phyloP scores from a whole-genome alignment of 2,797 vertebrate species.

The Pitangus sulphuratus region DNA sequence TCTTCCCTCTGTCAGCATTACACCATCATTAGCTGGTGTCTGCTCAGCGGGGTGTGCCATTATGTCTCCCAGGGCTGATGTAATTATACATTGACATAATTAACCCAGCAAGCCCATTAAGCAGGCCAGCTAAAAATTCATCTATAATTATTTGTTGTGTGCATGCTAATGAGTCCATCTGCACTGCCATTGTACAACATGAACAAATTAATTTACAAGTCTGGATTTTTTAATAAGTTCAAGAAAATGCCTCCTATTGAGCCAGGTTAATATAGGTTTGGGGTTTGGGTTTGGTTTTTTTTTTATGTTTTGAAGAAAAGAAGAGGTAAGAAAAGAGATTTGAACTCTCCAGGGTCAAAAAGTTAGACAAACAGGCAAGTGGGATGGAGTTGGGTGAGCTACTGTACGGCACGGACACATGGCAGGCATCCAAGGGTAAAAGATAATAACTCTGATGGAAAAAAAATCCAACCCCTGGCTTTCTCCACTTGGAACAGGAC shows the following conservation, averaged over 20 bases:
- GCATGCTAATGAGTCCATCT: constrained; percentile 99
- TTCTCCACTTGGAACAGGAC: neutral
- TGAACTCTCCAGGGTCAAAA: constrained; percentile 48
- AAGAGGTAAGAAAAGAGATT: neutral
- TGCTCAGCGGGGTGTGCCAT: constrained; percentile 92
- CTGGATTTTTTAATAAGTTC: constrained; percentile 87
- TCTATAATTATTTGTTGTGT: constrained; percentile 99
- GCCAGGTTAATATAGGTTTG: constrained; percentile 57
- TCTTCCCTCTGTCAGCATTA: constrained; percentile 90
- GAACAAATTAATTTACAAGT: constrained; percentile 99
- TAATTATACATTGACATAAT: constrained; percentile 99
- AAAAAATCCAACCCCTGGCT: neutral
- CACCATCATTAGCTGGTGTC: constrained; percentile 93
- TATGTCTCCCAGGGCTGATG: constrained; percentile 97
- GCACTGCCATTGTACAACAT: constrained; percentile 98
- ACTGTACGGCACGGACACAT: fast-evolving
- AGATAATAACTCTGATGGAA: neutral
- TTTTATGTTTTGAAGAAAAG: neutral
- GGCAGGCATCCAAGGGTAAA: neutral
- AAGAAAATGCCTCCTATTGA: constrained; percentile 78
- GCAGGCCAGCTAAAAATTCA: constrained; percentile 94
- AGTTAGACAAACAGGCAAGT: constrained; percentile 55
- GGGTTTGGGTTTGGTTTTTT: fast-evolving
- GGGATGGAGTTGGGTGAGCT: neutral
- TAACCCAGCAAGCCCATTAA: constrained; percentile 99